These are phyloP conservation scores for Hymenopus coronatus DNA, from an alignment of 2,888 invertebrate genomes.

Conservation along the genomic window DNA sequence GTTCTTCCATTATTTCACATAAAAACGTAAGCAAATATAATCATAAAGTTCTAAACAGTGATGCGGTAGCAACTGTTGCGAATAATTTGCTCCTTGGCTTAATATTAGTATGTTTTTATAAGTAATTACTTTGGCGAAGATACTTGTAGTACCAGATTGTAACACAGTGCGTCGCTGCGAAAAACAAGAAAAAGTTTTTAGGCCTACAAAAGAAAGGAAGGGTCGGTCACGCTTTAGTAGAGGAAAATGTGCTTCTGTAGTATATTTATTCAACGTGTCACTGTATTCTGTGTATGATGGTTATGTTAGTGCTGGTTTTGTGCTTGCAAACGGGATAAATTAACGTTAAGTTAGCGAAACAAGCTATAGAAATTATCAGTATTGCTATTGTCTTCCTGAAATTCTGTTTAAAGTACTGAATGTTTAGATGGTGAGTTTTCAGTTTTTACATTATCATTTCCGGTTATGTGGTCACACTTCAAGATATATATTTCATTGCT, in stretches of 20 bases:
- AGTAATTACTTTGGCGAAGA: neutral
- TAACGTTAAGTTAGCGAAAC: slow-evolving; percentile 5
- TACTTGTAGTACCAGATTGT: slow-evolving; percentile 2
- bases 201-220: slow-evolving; percentile 8
- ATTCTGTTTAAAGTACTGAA: neutral
- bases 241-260: neutral
- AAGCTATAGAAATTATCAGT: neutral
- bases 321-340: neutral
- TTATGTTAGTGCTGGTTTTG: neutral
- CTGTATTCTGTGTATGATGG: neutral
- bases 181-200: slow-evolving; percentile 15
- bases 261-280: neutral
- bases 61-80: neutral
- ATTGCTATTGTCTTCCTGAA: neutral
- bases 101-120: neutral
- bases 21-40: neutral
- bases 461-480: slow-evolving; percentile 16
- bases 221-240: neutral
- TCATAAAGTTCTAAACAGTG: neutral
- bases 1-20: neutral
- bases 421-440: slow-evolving; percentile 26
- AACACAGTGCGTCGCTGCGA: slow-evolving; percentile 21
- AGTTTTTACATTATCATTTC: slow-evolving; percentile 27
- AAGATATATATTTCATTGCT: neutral
- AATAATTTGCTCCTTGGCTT: neutral